phyloP scores from a whole-genome alignment of 2,888 invertebrate species.

The Eupithecia centaureata region DNA sequence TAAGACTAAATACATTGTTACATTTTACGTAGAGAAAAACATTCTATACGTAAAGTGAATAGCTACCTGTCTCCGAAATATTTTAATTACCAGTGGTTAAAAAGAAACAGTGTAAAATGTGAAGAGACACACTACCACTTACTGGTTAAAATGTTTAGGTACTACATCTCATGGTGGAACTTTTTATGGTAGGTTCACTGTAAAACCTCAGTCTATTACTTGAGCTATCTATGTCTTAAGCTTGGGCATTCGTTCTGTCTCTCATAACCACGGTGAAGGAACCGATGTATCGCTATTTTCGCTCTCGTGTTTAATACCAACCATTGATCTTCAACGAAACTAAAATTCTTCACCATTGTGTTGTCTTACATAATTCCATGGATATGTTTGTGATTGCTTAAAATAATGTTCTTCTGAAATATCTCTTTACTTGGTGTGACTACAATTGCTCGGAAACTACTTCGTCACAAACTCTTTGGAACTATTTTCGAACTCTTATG shows the following conservation, averaged over 20 bases:
- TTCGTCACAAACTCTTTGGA: background rate
- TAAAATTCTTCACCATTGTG: slow-evolving; percentile 33
- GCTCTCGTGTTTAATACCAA: slow-evolving; percentile 14
- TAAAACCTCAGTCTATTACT: background rate
- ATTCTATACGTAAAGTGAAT: slow-evolving; percentile 2
- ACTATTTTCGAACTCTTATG: background rate
- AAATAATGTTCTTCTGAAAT: slow-evolving; percentile 5
- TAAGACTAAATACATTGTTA: background rate
- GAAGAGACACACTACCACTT: too few species aligned
- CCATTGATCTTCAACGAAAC: slow-evolving; percentile 20
- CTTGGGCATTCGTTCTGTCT: slow-evolving; percentile 48
- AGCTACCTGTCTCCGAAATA: too few species aligned
- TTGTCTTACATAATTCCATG: slow-evolving; percentile 21
- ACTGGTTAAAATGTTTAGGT: background rate
- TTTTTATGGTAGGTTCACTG: background rate
- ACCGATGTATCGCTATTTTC: slow-evolving; percentile 30
- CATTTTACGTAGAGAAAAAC: too few species aligned
- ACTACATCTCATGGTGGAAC: slow-evolving; percentile 11
- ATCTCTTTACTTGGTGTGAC: background rate
- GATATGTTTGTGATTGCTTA: slow-evolving; percentile 8
- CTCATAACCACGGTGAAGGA: slow-evolving; percentile 38
- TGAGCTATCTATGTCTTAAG: slow-evolving; percentile 42
- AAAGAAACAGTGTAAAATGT: too few species aligned
- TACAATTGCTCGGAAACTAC: background rate
- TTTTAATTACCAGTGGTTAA: too few species aligned